Evolutionary conservation across 2,888 invertebrate genomes (phyloP), one percentile per base, ranked within the genome.

Genomic region (Drosophila siamana): DNA sequence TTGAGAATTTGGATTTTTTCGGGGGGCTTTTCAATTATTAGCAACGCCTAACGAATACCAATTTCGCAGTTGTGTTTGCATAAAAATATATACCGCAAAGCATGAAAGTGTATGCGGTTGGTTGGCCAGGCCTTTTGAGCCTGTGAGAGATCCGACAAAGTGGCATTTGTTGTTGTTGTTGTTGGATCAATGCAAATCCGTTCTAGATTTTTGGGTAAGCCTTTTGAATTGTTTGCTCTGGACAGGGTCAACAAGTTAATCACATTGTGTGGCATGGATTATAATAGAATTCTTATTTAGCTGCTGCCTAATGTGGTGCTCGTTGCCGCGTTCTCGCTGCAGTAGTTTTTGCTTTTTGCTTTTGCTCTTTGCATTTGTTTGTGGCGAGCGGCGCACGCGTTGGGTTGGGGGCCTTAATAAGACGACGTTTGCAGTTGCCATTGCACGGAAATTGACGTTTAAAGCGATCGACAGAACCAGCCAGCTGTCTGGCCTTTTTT

Each of bases 231-330:
- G 76, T 83, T 86, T 86, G 68, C 61, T 62, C 65, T 76, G 63
- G 74, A 68, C 66, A 78, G 83, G 83, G 88, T 83, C 88, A 88
- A 86, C 83, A 83, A 83, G 83, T 83, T 88, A 83, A 83, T 83
- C 83, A 83, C 84, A 86, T 84, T 83, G 83, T 83, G 86, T 86
- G 86, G 83, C 85, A 80, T 77, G 62, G 84, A 57, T 71, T 74
- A 88, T 88, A 88, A 88, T 88, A 83, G 88, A 83, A 88, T 88
- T 83, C 86, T 80, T 88, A 83, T 76, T 64, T 81, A 57, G 80
- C 67, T 64, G 77, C 43, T 7, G 40, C 28, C 52, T 48, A 15
- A 56, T 55, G 43, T 52, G 65, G 54, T 63, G 56, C 41, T 57
- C 36, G 36, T 56, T 38, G 44, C 44, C 44, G 19, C 43, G 11